Evolutionary conservation across 64 coral and sea anemone species (phyloP), one percentile per base, ranked within the genome.

Genomic region (Acropora tenuis): DNA sequence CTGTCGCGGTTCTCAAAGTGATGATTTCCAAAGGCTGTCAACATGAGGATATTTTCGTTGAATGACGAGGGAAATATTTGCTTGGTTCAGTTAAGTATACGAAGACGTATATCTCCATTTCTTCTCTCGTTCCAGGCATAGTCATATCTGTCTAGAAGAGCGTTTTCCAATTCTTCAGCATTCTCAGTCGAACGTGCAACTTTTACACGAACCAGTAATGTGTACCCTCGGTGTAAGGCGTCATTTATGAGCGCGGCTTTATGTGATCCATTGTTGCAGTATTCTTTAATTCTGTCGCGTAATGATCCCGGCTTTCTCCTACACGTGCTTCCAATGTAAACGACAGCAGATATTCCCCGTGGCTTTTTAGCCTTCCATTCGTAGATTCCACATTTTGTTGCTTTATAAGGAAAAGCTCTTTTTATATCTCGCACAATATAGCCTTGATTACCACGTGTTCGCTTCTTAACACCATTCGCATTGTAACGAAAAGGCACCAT

Each of bases 191-290:
- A 1, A 2, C 1, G 0, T 7, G 78, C 2, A 0, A 2, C 15
- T 55, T 90, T 81, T 17, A 46, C 60, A 65, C 76, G 89, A 73
- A 82, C 77, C 46, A 13, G 57, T 2, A 90, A 47, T 2, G 65
- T 45, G 41, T 90, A 90, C 8, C 89, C 65, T 41, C 6, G 16
- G 40, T 3, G 7, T 6, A 90, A 44, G 5, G 77, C 78, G 3
- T 80, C 40, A 61, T 90, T 48, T 2, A 90, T 82, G 12, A 46
- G 9, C 20, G 30, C 20, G 0, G 2, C 0, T 8, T 83, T 90
- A 30, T 90, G 76, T 40, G 89, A 90, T 13, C 76, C 78, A 15
- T 80, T 7, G 6, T 42, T 74, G 67, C 89, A 82, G 89, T 90
- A 90, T 82, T 90, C 78, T 13, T 50, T 17, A 59, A 90, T 90